Base-by-base conservation (phyloP, 2,797 vertebrate species). In the Monodelphis domestica region DNA sequence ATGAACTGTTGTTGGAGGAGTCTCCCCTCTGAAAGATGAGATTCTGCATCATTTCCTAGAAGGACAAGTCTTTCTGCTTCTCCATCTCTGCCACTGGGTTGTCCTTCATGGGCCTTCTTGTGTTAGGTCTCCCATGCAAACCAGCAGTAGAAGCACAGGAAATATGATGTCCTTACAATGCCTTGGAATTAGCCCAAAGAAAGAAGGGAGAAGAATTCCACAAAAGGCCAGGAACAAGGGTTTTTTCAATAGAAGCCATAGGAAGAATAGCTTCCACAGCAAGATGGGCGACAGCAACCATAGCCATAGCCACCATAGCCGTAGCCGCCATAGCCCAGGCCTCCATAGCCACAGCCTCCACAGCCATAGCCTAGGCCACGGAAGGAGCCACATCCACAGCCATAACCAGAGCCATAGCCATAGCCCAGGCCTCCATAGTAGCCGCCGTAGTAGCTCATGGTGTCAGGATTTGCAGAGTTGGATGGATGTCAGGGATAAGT, bases 351-450 rank as follows among this genome's bases (percentile, higher is more conserved):
- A 53, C 4, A 93, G 55, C 38, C 54, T 50, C 52, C 50, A 0
- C 14, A 89, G 21, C 45, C 56, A 28, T 26, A 93, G 33, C 92
- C 63, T 17, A 38, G 2, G 50, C 89, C 45, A 7, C 0, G 0
- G n/a, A 93, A 63, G 54, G 53, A 84, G 0, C 89, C 91, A 30
- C 33, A 89, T 1, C 54, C 92, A 90, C 45, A 94, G 54, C 59
- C 88, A n/a, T n/a, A n/a, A n/a, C n/a, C n/a, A n/a, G n/a, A n/a
- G n/a, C n/a, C n/a, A n/a, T n/a, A n/a, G n/a, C 17, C 17, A 26
- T 26, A 55, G 17, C 0, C 14, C 51, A 70, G 52, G 2, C 1
- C 51, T 1, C 2, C 38, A 0, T 4, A 15, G 3, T 4, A 26
- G 15, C 7, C 5, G 9, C 54, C 4, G 0, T 7, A 70, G 9